Evolutionary conservation across 2,113 vertebrate species (phyloP).

Genomic region (Bungarus multicinctus): DNA sequence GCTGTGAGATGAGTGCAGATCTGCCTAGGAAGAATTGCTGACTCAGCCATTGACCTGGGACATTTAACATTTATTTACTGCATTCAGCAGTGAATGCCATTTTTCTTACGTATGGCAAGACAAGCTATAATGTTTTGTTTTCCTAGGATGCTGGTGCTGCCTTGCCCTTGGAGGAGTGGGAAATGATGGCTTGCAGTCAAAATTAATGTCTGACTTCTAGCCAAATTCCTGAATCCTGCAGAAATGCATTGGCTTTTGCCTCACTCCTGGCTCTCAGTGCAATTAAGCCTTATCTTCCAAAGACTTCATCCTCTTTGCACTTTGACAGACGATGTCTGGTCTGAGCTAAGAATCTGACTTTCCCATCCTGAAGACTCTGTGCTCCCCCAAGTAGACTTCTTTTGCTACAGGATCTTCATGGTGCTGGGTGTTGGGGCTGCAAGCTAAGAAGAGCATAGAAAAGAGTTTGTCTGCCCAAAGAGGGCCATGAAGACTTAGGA

Average conservation of each 20-base stretch:
- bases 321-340: not conserved
- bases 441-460: not conserved
- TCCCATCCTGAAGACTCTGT: not conserved
- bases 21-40: not conserved
- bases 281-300: not conserved
- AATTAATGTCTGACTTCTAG: not conserved
- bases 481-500: not conserved
- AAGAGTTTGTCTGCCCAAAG: not conserved
- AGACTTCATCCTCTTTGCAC: not conserved
- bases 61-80: not conserved
- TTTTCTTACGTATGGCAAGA: not conserved
- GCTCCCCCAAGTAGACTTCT: not conserved
- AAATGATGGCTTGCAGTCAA: not conserved
- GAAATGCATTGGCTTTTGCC: not conserved
- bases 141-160: accelerated
- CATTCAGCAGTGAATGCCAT: not conserved
- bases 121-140: accelerated
- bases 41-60: not conserved
- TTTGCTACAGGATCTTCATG: not conserved
- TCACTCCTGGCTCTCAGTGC: not conserved
- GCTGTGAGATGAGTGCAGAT: not conserved
- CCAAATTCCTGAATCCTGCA: accelerated
- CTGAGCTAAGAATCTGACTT: not conserved
- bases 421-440: not conserved
- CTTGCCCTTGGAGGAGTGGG: accelerated